A percentile compares a stretch with the other conserved stretches of the same genome.
phyloP scores from a whole-genome alignment of 2,113 vertebrate species.

The Otis tarda region DNA sequence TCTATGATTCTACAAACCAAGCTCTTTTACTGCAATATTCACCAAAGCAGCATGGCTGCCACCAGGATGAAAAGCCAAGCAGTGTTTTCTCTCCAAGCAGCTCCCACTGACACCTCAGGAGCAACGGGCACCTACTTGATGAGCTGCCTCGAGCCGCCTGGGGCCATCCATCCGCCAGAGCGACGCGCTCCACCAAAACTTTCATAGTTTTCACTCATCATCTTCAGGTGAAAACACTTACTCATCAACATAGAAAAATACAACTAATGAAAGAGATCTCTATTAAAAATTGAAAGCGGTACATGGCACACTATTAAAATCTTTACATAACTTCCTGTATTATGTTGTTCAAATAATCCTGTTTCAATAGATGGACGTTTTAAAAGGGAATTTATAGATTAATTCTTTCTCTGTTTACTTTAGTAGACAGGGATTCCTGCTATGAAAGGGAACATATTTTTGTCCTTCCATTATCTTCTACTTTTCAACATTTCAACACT shows the following conservation, averaged over 20 bases:
- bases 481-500: background rate
- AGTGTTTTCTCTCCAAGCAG: background rate
- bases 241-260: constrained; percentile 22
- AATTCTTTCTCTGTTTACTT: background rate
- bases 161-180: background rate
- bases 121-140: background rate
- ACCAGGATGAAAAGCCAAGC: background rate
- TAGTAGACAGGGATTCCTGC: background rate
- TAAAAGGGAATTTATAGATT: background rate
- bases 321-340: background rate
- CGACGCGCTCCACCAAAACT: accelerated
- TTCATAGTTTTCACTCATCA: background rate
- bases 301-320: background rate
- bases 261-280: constrained; percentile 19
- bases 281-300: background rate
- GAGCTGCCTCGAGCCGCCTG: accelerated
- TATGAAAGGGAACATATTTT: background rate
- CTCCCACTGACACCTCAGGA: background rate
- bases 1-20: background rate
- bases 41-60: background rate
- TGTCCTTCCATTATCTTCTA: background rate
- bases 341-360: background rate
- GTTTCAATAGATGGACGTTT: background rate
- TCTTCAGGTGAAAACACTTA: constrained; percentile 14
- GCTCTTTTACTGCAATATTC: background rate